Percentiles rank a stretch among this genome's conserved stretches.
Evolutionary conservation across 2,113 vertebrate species (phyloP).

Genomic region (Empidonax traillii): DNA sequence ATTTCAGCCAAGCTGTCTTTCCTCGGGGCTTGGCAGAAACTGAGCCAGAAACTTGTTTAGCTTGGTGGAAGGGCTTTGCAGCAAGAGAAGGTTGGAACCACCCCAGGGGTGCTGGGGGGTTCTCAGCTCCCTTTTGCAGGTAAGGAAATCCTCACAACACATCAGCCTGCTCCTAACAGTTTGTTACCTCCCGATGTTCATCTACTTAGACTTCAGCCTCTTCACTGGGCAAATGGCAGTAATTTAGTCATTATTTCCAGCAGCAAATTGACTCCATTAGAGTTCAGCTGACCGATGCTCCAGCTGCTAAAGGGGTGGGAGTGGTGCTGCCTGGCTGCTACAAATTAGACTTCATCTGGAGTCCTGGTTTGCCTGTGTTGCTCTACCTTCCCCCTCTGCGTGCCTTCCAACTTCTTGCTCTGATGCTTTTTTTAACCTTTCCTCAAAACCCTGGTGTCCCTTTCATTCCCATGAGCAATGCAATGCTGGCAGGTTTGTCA

Average conservation of each 20-base stretch:
- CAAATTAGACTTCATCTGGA: neutral
- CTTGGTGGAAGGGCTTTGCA: neutral
- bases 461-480: neutral
- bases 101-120: neutral
- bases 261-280: conserved; percentile 67
- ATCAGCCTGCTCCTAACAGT: neutral
- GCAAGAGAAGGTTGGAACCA: neutral
- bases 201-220: conserved; percentile 41
- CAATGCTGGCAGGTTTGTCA: neutral
- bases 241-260: conserved; percentile 69
- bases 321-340: conserved; percentile 16
- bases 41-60: neutral
- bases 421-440: neutral
- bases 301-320: conserved; percentile 60
- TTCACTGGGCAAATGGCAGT: conserved; percentile 61
- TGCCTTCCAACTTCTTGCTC: neutral
- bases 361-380: neutral
- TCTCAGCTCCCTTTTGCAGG: neutral
- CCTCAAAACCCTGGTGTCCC: rapidly evolving
- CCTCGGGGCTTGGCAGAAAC: neutral
- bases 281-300: conserved; percentile 50
- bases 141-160: neutral
- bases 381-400: neutral
- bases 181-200: conserved; percentile 25
- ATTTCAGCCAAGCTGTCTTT: neutral